Evolutionary conservation across 1,140 invertebrate species (phyloP).

Genomic region (Trichonephila inaurata): DNA sequence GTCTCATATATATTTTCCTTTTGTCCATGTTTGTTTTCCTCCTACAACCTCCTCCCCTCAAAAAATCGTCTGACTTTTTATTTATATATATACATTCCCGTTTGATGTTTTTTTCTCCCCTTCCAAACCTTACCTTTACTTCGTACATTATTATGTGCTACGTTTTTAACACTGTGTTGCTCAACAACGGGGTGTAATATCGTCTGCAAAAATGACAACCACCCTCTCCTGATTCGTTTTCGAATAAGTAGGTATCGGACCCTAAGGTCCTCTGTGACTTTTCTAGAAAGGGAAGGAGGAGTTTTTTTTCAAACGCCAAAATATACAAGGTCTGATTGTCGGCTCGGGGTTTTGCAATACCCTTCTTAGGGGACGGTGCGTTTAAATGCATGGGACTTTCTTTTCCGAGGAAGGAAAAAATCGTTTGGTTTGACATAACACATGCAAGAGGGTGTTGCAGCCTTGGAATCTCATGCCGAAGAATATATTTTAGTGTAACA

Average conservation of each 20-base stretch:
- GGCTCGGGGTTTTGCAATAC: neutral
- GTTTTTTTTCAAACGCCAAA: slow-evolving; percentile 3
- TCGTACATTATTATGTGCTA: slow-evolving; percentile 19
- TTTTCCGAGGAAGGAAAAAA: neutral
- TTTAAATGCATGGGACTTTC: slow-evolving; percentile 11
- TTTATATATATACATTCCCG: slow-evolving; percentile 8
- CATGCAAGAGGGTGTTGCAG: neutral
- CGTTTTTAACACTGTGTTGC: slow-evolving; percentile 26
- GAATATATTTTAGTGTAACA: slow-evolving; percentile 22
- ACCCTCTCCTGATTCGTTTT: slow-evolving; percentile 14
- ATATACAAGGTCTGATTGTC: slow-evolving; percentile 26
- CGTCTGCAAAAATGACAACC: slow-evolving; percentile 28
- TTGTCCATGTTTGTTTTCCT: slow-evolving; percentile 31
- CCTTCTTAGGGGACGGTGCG: neutral
- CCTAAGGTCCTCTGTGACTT: slow-evolving; percentile 18
- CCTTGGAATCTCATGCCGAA: neutral
- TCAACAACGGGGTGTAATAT: slow-evolving; percentile 9
- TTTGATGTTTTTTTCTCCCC: neutral
- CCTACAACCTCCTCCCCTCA: neutral
- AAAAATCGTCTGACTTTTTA: slow-evolving; percentile 14
- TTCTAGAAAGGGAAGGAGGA: neutral
- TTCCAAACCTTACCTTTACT: neutral
- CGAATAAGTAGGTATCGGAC: slow-evolving; percentile 3
- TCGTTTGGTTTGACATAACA: neutral
- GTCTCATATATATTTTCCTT: slow-evolving; percentile 45